Evolutionary conservation across 2,113 vertebrate genomes (phyloP).

Genomic region (Tupaia chinensis): DNA sequence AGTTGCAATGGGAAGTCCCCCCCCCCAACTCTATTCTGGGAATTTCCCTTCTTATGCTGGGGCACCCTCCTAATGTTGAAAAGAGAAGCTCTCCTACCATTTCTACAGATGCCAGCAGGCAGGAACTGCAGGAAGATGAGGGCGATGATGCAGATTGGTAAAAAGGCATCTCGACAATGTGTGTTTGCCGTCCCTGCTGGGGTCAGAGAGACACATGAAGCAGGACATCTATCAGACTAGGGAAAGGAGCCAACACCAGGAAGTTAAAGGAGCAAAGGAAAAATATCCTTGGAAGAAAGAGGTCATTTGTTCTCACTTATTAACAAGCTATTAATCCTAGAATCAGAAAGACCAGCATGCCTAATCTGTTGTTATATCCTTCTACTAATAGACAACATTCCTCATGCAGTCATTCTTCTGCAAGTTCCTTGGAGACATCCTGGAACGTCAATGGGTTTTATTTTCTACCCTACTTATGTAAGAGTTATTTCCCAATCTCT

Average conservation of each 20-base stretch:
- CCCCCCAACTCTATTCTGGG: background rate
- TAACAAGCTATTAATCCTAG: background rate
- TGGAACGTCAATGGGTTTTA: no score
- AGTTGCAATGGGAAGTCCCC: no score
- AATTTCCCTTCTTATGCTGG: background rate
- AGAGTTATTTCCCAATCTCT: no score
- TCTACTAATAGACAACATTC: accelerated
- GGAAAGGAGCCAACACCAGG: background rate
- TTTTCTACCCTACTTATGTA: background rate
- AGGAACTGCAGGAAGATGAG: background rate
- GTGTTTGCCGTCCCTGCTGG: background rate
- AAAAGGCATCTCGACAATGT: background rate
- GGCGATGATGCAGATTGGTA: background rate
- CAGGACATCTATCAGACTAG: no score
- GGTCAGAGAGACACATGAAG: background rate
- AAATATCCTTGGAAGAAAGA: background rate
- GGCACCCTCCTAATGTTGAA: background rate
- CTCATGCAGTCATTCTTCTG: background rate
- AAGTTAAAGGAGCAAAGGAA: background rate
- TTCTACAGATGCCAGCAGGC: background rate
- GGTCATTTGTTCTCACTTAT: background rate
- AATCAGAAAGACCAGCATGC: background rate
- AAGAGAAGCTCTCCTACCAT: background rate
- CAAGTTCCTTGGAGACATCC: background rate
- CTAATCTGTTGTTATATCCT: background rate